phyloP scores from a whole-genome alignment of 2,888 invertebrate genomes.

The Limenitis camilla region DNA sequence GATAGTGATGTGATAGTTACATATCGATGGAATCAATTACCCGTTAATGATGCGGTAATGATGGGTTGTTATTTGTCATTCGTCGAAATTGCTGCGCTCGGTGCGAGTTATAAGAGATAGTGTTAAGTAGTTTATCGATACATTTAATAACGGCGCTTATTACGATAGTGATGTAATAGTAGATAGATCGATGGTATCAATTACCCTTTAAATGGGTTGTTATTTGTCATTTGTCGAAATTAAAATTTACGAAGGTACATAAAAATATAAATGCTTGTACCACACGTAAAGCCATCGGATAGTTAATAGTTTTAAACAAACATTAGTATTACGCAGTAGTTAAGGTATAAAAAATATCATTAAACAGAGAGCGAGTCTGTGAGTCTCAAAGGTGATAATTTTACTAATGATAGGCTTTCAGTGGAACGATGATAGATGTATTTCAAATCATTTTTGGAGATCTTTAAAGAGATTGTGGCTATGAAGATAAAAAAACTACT shows the following conservation, averaged over 20 bases:
- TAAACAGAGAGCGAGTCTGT: conserved; percentile 28
- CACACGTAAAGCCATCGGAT: no score
- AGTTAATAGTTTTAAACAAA: conserved; percentile 67
- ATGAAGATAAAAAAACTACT: no score
- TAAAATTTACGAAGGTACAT: no score
- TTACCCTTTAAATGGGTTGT: conserved; percentile 59
- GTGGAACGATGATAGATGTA: conserved; percentile 13
- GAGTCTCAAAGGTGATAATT: conserved; percentile 46
- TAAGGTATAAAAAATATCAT: conserved; percentile 46
- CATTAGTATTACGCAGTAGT: conserved; percentile 44
- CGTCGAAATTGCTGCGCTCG: conserved; percentile 54
- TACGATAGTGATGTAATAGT: conserved; percentile 28
- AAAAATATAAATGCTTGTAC: no score
- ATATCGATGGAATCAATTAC: conserved; percentile 57
- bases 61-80: conserved; percentile 69
- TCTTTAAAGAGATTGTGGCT: not conserved
- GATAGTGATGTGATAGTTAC: conserved; percentile 34
- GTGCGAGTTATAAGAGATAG: conserved; percentile 27
- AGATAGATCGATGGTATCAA: conserved; percentile 55
- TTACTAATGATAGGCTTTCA: conserved; percentile 39
- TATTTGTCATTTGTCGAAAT: conserved; percentile 71
- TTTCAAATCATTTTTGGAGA: conserved; percentile 15
- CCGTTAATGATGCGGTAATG: conserved; percentile 57
- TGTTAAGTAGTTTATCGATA: not conserved
- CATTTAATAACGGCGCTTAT: not conserved